Evolutionary conservation across 53 echinoderm and acorn worm genomes (phyloP).

Genomic region (Patiria pectinifera): DNA sequence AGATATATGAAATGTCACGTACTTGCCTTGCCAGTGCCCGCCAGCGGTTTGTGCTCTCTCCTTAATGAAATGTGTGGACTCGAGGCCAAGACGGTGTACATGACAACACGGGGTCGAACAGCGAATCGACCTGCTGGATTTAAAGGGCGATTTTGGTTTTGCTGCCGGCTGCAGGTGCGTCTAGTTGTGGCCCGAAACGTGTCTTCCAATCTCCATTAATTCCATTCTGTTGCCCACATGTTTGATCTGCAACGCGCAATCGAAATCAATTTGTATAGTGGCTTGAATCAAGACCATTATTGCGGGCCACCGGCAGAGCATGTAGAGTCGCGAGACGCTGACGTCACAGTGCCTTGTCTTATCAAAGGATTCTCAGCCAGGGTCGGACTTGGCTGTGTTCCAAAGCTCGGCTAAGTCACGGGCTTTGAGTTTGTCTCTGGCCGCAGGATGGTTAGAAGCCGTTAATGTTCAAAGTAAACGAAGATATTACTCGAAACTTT

Average conservation of each 20-base stretch:
- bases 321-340: background rate
- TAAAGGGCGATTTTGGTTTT: background rate
- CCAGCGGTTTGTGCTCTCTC: background rate
- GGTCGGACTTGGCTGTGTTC: no score
- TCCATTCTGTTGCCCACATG: background rate
- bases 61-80: constrained; percentile 25
- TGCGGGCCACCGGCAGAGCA: background rate
- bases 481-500: no score
- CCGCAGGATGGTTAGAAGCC: no score
- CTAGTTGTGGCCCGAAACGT: background rate
- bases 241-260: background rate
- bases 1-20: constrained; percentile 38
- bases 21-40: background rate
- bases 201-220: background rate
- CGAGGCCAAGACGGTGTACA: background rate
- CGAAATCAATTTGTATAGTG: background rate
- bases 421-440: no score
- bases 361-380: no score
- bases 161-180: background rate
- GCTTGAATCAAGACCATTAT: background rate
- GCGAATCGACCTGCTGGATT: background rate
- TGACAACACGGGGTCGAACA: background rate
- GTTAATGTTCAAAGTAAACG: no score
- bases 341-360: background rate
- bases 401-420: no score